A percentile compares a stretch with the other conserved stretches of the same genome.
phyloP scores from a whole-genome alignment of 2,113 vertebrate species.

The Sigmodon hispidus region DNA sequence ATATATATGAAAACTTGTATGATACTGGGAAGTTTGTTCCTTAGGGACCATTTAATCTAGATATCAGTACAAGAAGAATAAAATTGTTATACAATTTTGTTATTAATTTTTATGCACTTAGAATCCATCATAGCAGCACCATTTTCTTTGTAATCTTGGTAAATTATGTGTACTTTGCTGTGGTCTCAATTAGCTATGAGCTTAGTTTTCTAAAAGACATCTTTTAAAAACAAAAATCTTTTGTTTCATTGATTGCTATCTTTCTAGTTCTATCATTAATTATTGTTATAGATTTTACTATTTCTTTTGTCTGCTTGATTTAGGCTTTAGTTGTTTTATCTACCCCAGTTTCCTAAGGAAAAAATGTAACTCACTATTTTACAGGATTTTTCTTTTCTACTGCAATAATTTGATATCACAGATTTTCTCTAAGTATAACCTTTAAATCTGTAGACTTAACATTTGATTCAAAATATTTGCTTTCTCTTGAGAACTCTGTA shows the following conservation, averaged over 20 bases:
- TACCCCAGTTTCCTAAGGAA: background rate
- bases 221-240: background rate
- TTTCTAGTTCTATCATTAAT: background rate
- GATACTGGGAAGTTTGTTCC: background rate
- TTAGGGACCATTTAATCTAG: background rate
- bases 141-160: background rate
- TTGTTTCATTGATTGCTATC: background rate
- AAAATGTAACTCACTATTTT: background rate
- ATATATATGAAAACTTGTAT: background rate
- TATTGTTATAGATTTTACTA: background rate
- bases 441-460: background rate
- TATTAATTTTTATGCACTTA: background rate
- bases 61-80: background rate
- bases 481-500: background rate
- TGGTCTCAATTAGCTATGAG: background rate
- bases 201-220: background rate
- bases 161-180: background rate
- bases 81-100: background rate
- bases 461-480: conserved; percentile 1
- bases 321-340: background rate
- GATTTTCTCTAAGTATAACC: background rate
- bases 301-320: background rate
- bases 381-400: background rate
- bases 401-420: background rate
- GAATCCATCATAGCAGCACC: background rate